Evolutionary conservation across 37 sponge, comb jelly and placozoan species (phyloP).

Genomic region (Petrosia ficiformis): DNA sequence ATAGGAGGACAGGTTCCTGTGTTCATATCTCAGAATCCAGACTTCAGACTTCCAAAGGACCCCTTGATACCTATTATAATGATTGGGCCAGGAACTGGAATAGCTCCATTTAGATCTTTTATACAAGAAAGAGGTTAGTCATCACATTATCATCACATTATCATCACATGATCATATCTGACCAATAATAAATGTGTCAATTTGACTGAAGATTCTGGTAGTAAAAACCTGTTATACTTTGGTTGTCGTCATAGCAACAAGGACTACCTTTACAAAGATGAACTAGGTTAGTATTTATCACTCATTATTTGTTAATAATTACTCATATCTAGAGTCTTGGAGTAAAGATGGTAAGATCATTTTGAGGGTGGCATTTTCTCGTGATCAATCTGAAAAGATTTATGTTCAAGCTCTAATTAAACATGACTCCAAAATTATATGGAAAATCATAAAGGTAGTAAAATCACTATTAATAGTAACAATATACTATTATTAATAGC

Average conservation of each 20-base stretch:
- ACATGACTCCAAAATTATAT: constrained; percentile 30
- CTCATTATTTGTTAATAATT: neutral
- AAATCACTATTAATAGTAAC: too few species aligned
- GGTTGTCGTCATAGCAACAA: constrained; percentile 44
- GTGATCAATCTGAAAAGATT: constrained; percentile 53
- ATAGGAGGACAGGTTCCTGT: constrained; percentile 37
- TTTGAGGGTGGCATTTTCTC: constrained; percentile 45
- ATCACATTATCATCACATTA: neutral
- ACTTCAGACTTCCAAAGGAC: constrained; percentile 52
- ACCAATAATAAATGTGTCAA: neutral
- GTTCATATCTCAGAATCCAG: constrained; percentile 57
- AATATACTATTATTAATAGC: too few species aligned
- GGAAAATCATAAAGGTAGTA: constrained; percentile 50
- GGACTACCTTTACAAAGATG: constrained; percentile 52
- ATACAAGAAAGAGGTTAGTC: constrained; percentile 66
- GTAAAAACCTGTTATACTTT: constrained; percentile 42
- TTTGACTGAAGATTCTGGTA: neutral
- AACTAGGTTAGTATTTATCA: constrained; percentile 26
- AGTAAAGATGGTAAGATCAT: constrained; percentile 3
- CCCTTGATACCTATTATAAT: constrained; percentile 50
- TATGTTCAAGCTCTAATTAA: constrained; percentile 67
- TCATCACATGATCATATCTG: neutral
- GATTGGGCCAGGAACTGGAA: constrained; percentile 71
- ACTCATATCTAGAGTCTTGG: constrained; percentile 26
- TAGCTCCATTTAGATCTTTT: constrained; percentile 69